phyloP scores from a whole-genome alignment of 1,140 invertebrate genomes.

The Rhyzopertha dominica region DNA sequence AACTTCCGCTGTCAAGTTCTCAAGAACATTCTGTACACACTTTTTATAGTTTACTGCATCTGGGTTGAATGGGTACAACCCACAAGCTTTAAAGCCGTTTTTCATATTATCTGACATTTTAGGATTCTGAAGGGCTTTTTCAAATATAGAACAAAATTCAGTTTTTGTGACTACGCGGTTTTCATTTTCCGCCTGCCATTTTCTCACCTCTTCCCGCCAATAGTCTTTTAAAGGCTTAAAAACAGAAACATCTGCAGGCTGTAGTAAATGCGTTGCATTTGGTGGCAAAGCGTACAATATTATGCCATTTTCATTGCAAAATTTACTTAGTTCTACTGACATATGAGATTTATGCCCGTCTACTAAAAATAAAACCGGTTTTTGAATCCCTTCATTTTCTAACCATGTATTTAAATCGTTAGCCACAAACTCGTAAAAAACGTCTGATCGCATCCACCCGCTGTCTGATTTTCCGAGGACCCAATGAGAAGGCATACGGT shows the following conservation, averaged over 20 bases:
- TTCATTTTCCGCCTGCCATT: constrained; percentile 13
- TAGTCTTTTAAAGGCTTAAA: constrained; percentile 36
- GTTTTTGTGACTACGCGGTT: constrained; percentile 1
- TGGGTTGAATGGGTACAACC: no score
- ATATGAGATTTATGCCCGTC: constrained; percentile 45
- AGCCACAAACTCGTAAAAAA: constrained; percentile 42
- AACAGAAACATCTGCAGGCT: constrained; percentile 43
- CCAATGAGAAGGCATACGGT: constrained; percentile 35
- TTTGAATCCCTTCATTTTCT: constrained; percentile 31
- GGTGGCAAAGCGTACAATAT: constrained; percentile 43
- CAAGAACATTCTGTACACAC: no score
- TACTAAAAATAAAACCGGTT: constrained; percentile 39
- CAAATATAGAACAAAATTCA: background rate
- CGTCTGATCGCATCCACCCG: constrained; percentile 41
- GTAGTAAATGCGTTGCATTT: constrained; percentile 44
- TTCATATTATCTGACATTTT: no score
- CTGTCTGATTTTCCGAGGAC: constrained; percentile 35
- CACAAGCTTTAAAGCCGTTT: no score
- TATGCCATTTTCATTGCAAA: constrained; percentile 41
- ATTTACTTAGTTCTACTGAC: constrained; percentile 36
- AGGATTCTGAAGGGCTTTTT: no score
- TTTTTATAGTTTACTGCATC: no score
- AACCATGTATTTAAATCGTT: constrained; percentile 40
- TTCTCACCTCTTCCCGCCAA: constrained; percentile 35
- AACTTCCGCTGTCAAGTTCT: no score